Evolutionary conservation across 2,888 invertebrate species (phyloP), one percentile per base, ranked within the genome.

Genomic region (Ceramica pisi): DNA sequence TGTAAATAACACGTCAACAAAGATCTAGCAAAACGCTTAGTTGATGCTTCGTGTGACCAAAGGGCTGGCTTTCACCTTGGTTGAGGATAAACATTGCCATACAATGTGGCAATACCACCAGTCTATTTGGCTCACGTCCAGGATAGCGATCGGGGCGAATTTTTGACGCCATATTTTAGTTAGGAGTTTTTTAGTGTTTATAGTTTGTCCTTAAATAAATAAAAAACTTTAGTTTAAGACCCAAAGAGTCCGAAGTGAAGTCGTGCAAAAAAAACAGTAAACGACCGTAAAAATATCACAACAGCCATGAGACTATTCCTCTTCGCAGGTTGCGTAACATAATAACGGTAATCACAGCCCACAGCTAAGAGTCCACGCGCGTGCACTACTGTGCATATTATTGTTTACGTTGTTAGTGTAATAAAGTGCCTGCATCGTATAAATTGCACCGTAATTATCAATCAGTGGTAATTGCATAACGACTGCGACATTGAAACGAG

Each of bases 371-470:
- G 23, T 19, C 12, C 14, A 12, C 31, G n/a, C 26, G 44, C 35
- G 55, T 61, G 46, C n/a, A 41, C 35, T 50, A 65, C 55, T 59
- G 44, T 41, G 16, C 38, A 66, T 71, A 68, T 71, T 71, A 46
- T 71, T 73, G 60, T 82, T 70, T 55, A 81, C n/a, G 55, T 67
- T 60, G 67, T 79, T 56, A 67, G 50, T 57, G 67, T 57, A 69
- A 61, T 84, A 70, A 69, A 80, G 67, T 78, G 44, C 44, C 59
- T 68, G 50, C 51, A 57, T 77, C 61, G 59, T 61, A 74, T 83
- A 81, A 82, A 77, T 78, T 74, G 67, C 81, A 73, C 60, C 4
- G 69, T 66, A 81, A 83, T 81, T 84, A 81, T 75, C 60, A 78
- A 68, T 68, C 48, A 68, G 55, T 23, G 46, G 64, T 81, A 76